Conservation (phyloP, 1,140 invertebrate species). For the Coptotermes formosanus region DNA sequence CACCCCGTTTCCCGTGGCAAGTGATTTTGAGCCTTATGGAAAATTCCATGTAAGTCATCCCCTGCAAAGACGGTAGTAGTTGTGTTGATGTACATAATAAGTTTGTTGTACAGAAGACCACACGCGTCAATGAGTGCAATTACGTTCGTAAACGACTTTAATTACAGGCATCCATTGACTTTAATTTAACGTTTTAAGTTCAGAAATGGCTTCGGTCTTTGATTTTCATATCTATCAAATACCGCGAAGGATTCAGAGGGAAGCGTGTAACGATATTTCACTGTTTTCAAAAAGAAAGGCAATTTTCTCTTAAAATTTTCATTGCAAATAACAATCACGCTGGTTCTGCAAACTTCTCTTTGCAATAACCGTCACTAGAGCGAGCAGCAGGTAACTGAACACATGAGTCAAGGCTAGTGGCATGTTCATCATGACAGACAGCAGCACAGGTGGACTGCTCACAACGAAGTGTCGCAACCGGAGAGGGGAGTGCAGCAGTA, state of each 20-base stretch:
- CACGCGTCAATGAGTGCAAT: constrained; percentile 26
- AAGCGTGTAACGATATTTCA: neutral
- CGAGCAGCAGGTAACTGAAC: too few relatives aligned
- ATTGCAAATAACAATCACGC: neutral
- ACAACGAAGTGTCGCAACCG: too few relatives aligned
- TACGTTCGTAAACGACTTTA: constrained; percentile 26
- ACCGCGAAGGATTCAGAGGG: neutral
- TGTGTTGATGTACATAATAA: constrained; percentile 4
- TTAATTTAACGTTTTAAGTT: constrained; percentile 21
- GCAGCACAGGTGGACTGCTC: too few relatives aligned
- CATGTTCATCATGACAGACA: too few relatives aligned
- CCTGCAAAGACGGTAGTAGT: constrained; percentile 21
- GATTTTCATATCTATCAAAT: neutral
- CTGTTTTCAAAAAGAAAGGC: neutral
- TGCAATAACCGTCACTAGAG: too few relatives aligned
- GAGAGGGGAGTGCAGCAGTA: too few relatives aligned
- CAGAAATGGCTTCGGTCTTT: neutral
- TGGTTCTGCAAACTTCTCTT: neutral
- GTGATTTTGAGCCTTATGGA: constrained; percentile 26
- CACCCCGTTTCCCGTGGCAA: neutral
- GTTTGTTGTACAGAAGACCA: constrained; percentile 20
- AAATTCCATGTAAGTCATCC: constrained; percentile 29
- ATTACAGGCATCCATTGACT: constrained; percentile 30
- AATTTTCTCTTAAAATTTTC: neutral
- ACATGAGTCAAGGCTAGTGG: too few relatives aligned